A percentile compares a stretch with the other conserved stretches of the same genome.
Conservation (phyloP, 2,797 vertebrate genomes). For the Micropoecilia bifurca region DNA sequence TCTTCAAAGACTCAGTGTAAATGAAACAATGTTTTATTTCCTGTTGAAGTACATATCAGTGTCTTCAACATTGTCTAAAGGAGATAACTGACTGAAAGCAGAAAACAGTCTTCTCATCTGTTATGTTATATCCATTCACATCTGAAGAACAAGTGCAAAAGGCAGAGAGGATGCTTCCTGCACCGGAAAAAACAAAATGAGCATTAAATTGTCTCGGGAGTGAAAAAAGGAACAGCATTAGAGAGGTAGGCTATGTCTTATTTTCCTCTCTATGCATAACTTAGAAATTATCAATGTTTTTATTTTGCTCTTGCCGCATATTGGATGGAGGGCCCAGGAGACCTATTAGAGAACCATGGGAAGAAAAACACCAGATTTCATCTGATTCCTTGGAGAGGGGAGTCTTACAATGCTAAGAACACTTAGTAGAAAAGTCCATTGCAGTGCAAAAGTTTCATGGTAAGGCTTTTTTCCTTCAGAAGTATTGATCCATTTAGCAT, state of each 20-base stretch:
- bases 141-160: conserved; percentile 35
- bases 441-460: conserved; percentile 65
- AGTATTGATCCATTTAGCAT: conserved; percentile 72
- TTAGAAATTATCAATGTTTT: conserved; percentile 79
- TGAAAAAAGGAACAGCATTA: conserved; percentile 54
- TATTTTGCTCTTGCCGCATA: conserved; percentile 78
- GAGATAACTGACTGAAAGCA: conserved; percentile 27
- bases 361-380: conserved; percentile 87
- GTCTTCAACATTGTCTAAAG: conserved; percentile 22
- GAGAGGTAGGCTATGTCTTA: conserved; percentile 44
- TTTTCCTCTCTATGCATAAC: conserved; percentile 54
- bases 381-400: conserved; percentile 72
- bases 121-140: conserved; percentile 24
- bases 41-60: conserved; percentile 6
- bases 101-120: conserved; percentile 38
- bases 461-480: conserved; percentile 46
- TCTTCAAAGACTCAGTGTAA: conserved; percentile 12
- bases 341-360: conserved; percentile 82
- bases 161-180: conserved; percentile 30
- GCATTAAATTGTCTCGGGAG: conserved; percentile 53
- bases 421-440: conserved; percentile 74
- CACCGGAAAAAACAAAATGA: conserved; percentile 52
- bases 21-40: conserved; percentile 10
- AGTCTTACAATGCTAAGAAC: conserved; percentile 80
- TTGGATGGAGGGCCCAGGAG: conserved; percentile 77